A percentile compares a stretch with the other conserved stretches of the same genome.
Conservation (phyloP, 2,797 vertebrate species). For the Oreochromis grahami region DNA sequence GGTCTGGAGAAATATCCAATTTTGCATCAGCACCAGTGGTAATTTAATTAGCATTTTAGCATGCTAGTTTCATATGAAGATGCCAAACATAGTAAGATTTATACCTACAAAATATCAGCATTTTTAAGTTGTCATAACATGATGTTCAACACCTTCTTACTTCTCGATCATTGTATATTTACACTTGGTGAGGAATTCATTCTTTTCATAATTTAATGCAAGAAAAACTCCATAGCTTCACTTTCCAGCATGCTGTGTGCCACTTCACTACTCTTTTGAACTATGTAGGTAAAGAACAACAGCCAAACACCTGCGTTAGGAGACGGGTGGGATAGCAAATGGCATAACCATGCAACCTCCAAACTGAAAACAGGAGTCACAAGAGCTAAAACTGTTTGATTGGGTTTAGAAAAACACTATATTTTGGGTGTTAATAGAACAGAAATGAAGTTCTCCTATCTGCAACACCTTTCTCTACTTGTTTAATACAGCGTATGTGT, state of each 20-base stretch:
- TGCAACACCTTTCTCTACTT: not conserved
- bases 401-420: not conserved
- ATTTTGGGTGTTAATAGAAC: not conserved
- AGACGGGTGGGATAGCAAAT: not conserved
- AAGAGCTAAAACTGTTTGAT: not conserved
- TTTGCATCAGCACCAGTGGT: accelerated
- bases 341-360: not conserved
- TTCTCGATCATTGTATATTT: accelerated
- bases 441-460: not conserved
- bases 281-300: not conserved
- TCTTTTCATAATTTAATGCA: not conserved
- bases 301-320: not conserved
- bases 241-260: not conserved
- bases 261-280: not conserved
- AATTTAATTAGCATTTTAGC: not conserved
- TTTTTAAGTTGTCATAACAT: not conserved
- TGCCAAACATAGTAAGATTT: not conserved
- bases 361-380: not conserved
- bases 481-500: accelerated
- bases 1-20: not conserved
- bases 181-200: not conserved
- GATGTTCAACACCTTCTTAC: not conserved
- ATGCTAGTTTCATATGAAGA: not conserved
- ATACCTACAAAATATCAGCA: not conserved
- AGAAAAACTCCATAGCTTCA: not conserved